phyloP scores from a whole-genome alignment of 2,113 vertebrate genomes.

The Halichoeres trimaculatus region DNA sequence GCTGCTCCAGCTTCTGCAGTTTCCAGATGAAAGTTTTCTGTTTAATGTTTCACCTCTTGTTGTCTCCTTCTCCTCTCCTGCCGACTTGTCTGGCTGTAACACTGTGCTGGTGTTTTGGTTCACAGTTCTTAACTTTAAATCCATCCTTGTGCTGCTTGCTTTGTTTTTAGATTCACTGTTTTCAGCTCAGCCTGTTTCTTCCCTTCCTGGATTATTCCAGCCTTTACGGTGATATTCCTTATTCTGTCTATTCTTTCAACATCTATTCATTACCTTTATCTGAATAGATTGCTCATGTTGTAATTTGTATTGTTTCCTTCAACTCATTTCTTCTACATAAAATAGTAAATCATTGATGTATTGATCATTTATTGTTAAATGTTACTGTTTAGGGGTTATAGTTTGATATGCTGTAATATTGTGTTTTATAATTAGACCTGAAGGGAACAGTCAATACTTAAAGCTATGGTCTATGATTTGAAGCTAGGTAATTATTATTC shows the following conservation, averaged over 20 bases:
- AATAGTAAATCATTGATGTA: too few species aligned
- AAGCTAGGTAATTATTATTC: too few species aligned
- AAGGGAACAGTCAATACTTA: too few species aligned
- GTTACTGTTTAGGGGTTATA: too few species aligned
- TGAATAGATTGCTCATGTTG: too few species aligned
- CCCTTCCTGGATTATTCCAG: constrained; percentile 1
- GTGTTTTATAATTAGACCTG: too few species aligned
- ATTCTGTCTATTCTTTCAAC: not conserved
- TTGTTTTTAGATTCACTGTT: constrained; percentile 36
- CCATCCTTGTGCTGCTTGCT: constrained; percentile 27
- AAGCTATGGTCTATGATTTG: too few species aligned
- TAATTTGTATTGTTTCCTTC: too few species aligned
- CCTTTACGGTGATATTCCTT: not conserved
- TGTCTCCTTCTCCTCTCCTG: constrained; percentile 28
- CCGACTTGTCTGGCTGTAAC: constrained; percentile 16
- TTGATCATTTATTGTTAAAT: too few species aligned
- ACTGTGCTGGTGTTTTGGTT: constrained; percentile 18
- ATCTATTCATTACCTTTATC: too few species aligned
- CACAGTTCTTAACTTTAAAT: constrained; percentile 38
- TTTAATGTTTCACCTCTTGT: constrained; percentile 30
- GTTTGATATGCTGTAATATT: too few species aligned
- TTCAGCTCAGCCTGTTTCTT: constrained; percentile 25
- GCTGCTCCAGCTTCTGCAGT: constrained; percentile 11
- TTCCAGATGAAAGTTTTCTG: constrained; percentile 30
- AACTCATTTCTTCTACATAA: too few species aligned